These are phyloP conservation scores for Coreoperca whiteheadi DNA, from an alignment of 2,113 vertebrate species.

Conservation along the genomic window DNA sequence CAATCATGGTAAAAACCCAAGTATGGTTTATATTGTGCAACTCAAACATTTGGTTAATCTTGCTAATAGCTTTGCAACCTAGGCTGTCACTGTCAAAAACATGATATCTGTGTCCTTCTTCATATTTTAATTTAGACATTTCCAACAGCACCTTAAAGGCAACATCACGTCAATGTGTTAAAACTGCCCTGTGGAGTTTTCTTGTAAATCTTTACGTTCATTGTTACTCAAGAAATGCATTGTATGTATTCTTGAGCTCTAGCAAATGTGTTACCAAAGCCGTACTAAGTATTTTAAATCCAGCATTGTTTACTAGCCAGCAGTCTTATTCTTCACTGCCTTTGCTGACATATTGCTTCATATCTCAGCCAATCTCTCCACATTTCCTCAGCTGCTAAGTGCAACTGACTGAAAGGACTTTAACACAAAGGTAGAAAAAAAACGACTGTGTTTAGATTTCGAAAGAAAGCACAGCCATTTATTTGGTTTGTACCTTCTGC, in stretches of 20 bases:
- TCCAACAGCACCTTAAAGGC: not conserved
- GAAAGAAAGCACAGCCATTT: constrained; percentile 19
- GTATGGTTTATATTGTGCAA: not conserved
- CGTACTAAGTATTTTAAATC: not conserved
- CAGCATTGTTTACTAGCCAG: not conserved
- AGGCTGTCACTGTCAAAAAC: not conserved
- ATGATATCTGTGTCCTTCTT: too few species aligned
- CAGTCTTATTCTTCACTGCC: not conserved
- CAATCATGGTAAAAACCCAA: not conserved
- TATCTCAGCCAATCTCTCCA: constrained; percentile 17
- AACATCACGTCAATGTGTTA: not conserved
- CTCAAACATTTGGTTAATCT: not conserved
- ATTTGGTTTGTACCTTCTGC: constrained; percentile 32
- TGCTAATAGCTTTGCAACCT: not conserved
- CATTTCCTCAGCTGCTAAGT: constrained; percentile 28
- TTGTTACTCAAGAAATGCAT: not conserved
- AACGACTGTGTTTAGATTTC: not conserved
- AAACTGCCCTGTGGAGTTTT: not conserved
- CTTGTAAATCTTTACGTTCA: not conserved
- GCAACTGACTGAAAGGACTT: constrained; percentile 16
- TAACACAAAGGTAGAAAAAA: constrained; percentile 8
- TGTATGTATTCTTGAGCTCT: not conserved
- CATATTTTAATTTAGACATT: not conserved
- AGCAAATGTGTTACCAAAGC: not conserved
- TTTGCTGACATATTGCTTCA: not conserved